Base-by-base conservation (phyloP, 1,140 invertebrate species). In the Drosophila sp. region DNA sequence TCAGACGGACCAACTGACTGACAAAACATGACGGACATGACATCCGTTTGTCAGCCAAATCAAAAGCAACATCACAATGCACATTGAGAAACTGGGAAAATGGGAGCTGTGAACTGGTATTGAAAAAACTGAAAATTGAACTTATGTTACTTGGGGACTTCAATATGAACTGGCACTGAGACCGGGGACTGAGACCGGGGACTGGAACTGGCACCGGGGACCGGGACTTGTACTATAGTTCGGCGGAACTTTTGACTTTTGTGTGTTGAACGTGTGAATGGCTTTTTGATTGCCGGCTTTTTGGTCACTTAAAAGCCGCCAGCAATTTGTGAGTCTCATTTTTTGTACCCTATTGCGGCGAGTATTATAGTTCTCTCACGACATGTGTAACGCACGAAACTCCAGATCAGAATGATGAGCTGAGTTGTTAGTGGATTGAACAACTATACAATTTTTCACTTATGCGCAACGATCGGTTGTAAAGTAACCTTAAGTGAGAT, bases 231-330 rank as follows among this genome's bases (percentile, higher is more conserved):
- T 50, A 43, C 21, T 61, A 45, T 50, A 43, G 25, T 61, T 45
- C 61, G 53, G 40, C 54, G 57, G 40, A 53, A 40, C 56, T 46
- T 66, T 72, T 51, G 50, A 21, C 21, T 21, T 67, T 67, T 62
- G 57, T 62, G 41, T 34, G 8, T 32, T 72, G 61, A 70, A 86
- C 82, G 79, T 87, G 82, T 81, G 81, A 86, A 86, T 86, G 76
- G 83, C 40, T 71, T 87, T 86, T 87, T 82, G 78, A 87, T 87
- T 87, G 79, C 83, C 65, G 67, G 67, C 82, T 21, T 21, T 21
- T 21, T 21, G 76, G 82, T 70, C 16, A 62, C 45, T 54, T 73
- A 51, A 76, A 71, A 64, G 43, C 45, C 45, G 27, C 32, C 34
- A 70, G 14, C 50, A 69, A 74, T 59, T 72, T 72, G 62, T 72